A percentile compares a stretch with the other conserved stretches of the same genome.
Evolutionary conservation across 2,888 invertebrate genomes (phyloP).

Genomic region (Hipparchia semele): DNA sequence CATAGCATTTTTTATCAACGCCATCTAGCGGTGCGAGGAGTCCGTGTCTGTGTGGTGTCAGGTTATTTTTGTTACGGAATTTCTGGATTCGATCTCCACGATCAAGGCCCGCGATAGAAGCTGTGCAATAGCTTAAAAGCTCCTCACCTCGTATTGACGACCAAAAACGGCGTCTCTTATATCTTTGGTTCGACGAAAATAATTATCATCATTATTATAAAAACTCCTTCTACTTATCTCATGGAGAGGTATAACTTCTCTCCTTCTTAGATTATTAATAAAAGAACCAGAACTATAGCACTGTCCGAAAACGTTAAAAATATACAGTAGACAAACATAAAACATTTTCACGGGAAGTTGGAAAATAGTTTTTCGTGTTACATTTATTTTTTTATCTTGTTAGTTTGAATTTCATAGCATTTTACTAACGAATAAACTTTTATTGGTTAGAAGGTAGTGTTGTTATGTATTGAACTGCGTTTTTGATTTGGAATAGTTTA

Average conservation of each 20-base stretch:
- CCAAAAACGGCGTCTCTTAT: slow-evolving; percentile 6
- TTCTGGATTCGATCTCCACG: no score
- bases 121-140: no score
- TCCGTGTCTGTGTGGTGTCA: no score
- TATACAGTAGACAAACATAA: slow-evolving; percentile 20
- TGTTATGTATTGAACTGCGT: background rate
- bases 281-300: slow-evolving; percentile 25
- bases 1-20: no score
- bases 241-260: slow-evolving; percentile 40
- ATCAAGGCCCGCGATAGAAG: no score
- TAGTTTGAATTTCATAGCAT: slow-evolving; percentile 4
- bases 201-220: background rate
- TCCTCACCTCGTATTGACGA: slow-evolving; percentile 10
- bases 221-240: slow-evolving; percentile 24
- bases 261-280: slow-evolving; percentile 29
- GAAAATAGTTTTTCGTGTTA: background rate
- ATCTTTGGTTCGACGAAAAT: slow-evolving; percentile 13
- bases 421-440: slow-evolving; percentile 17
- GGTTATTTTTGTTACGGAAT: no score
- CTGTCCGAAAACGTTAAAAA: slow-evolving; percentile 19
- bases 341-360: slow-evolving; percentile 19
- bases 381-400: background rate
- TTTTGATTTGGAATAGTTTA: background rate
- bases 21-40: no score
- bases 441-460: slow-evolving; percentile 1